Evolutionary conservation across 2,888 invertebrate species (phyloP).

Genomic region (Calephelis perditalis): DNA sequence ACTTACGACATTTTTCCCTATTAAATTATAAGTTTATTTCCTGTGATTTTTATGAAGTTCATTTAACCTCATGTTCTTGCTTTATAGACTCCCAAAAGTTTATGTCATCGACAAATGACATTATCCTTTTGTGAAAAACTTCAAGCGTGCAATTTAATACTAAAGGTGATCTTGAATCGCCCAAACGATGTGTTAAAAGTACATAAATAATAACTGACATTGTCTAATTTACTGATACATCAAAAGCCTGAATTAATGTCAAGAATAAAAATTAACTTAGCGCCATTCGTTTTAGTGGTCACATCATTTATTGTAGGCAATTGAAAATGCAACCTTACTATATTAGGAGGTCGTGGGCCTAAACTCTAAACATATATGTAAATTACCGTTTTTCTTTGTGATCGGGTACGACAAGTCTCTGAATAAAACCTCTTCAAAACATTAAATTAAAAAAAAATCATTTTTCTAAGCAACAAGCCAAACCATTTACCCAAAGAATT

Average conservation of each 20-base stretch:
- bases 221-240: conserved; percentile 25
- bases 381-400: conserved; percentile 25
- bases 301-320: conserved; percentile 30
- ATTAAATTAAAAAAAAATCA: too few relatives aligned
- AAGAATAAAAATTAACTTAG: conserved; percentile 23
- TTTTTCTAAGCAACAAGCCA: too few relatives aligned
- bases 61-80: conserved; percentile 21
- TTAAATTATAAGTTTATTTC: conserved; percentile 22
- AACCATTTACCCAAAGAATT: too few relatives aligned
- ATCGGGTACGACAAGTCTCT: too few relatives aligned
- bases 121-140: conserved; percentile 29
- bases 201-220: conserved; percentile 30
- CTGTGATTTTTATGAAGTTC: conserved; percentile 21
- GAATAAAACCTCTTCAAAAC: too few relatives aligned
- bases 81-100: conserved; percentile 19
- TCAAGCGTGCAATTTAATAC: conserved; percentile 30
- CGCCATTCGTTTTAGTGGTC: conserved; percentile 23
- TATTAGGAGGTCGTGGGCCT: conserved; percentile 25
- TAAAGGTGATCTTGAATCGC: conserved; percentile 27
- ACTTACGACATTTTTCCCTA: conserved; percentile 18
- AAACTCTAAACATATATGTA: conserved; percentile 20
- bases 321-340: conserved; percentile 23
- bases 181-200: conserved; percentile 26
- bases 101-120: conserved; percentile 24
- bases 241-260: conserved; percentile 32